Base-by-base conservation (phyloP, 2,888 invertebrate genomes). In the Ophion ellenae region DNA sequence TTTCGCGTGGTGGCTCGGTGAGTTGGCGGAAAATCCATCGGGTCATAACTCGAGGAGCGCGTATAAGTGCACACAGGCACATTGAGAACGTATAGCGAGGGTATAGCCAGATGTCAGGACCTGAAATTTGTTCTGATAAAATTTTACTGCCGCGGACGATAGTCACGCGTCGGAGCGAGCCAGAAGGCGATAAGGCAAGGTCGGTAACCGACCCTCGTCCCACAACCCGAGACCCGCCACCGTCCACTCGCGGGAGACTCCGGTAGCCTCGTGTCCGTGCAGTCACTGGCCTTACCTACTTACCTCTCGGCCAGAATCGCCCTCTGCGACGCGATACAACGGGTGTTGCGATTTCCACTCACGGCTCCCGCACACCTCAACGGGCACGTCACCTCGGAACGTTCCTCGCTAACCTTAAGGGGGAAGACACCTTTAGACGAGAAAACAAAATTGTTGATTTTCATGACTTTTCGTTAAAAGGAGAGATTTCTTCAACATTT, bases 51-150 rank as follows among this genome's bases (percentile, higher is more conserved):
- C 76, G 40, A 40, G 24, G 24, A n/a, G 69, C 40, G 14, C 66
- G 69, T 69, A 45, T 40, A 7, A 17, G 14, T 28, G 28, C 28
- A 63, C 28, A 40, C 40, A 40, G 6, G 40, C 40, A 63, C 40
- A 63, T 63, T 14, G 14, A 32, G 32, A 64, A 64, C 7, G 32
- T 28, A 17, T 53, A 17, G 61, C 20, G 61, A n/a, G 61, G 0
- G 2, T 69, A 81, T 67, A 74, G 40, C 84, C 88, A 86, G 86
- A 87, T 86, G 88, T 89, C 87, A 86, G 83, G 81, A 83, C 17
- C 87, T 88, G 88, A 90, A 90, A 89, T 90, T 84, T 85, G 86
- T 86, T 80, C 79, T 85, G 90, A 90, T 90, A 89, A 90, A 89
- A 89, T 86, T 90, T 90, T 88, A 90, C 88, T 87, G 86, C 88